These are phyloP conservation scores for Centrocercus urophasianus DNA, from an alignment of 2,113 vertebrate species.

Conservation along the genomic window DNA sequence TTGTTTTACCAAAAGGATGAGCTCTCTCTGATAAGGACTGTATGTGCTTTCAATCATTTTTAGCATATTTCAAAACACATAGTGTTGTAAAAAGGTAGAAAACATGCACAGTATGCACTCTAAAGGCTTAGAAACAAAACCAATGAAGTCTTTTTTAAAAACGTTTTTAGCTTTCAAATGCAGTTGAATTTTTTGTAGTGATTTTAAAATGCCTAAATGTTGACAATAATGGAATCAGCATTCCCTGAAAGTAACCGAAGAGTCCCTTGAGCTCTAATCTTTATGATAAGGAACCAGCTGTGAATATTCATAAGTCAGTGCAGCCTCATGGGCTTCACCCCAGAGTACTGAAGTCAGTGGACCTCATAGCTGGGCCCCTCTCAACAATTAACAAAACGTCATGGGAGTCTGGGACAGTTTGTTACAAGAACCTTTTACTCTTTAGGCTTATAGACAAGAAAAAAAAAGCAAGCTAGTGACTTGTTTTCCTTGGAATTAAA, in stretches of 20 bases:
- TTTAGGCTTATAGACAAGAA: not conserved
- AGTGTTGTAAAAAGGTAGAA: not conserved
- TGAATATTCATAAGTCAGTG: not conserved
- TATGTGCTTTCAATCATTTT: not conserved
- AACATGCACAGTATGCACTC: accelerated
- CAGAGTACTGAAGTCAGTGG: not conserved
- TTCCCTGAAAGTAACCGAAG: not conserved
- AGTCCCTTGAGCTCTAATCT: too few species aligned
- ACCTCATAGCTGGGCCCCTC: not conserved
- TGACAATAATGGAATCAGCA: not conserved
- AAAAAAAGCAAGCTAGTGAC: not conserved
- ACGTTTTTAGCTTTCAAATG: not conserved
- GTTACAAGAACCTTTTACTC: accelerated
- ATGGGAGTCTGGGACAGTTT: not conserved
- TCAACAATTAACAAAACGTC: not conserved
- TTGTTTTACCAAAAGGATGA: not conserved
- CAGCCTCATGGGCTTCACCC: not conserved
- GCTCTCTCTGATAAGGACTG: not conserved
- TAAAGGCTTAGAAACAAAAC: not conserved
- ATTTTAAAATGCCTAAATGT: not conserved
- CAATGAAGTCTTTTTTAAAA: not conserved
- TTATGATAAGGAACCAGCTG: not conserved
- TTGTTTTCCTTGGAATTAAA: not conserved
- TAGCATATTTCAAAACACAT: not conserved
- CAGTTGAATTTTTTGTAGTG: not conserved